Evolutionary conservation across 2,888 invertebrate genomes (phyloP).

Genomic region (Cephus pygmeus): DNA sequence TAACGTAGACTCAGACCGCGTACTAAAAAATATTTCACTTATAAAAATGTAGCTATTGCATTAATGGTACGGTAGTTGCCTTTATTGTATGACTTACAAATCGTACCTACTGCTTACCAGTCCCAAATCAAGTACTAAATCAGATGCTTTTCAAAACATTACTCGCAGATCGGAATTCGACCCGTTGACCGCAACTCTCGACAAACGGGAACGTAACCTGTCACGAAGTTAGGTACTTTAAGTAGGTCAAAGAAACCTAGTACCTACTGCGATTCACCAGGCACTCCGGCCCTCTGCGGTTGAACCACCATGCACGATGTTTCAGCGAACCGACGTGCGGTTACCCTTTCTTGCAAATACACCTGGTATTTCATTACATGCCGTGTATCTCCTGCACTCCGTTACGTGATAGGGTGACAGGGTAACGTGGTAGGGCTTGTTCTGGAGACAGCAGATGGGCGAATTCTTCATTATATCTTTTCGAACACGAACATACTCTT

Average conservation of each 20-base stretch:
- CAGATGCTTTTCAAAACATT: not conserved
- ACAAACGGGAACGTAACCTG: not conserved
- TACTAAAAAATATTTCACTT: not conserved
- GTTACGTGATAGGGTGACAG: slow-evolving; percentile 34
- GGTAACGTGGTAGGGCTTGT: not conserved
- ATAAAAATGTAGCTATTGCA: not conserved
- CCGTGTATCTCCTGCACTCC: slow-evolving; percentile 27
- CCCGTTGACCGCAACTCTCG: not conserved
- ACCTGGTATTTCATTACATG: slow-evolving; percentile 39
- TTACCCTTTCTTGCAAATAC: slow-evolving; percentile 36
- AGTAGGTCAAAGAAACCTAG: not conserved
- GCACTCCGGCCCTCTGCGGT: slow-evolving; percentile 29
- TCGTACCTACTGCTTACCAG: not conserved
- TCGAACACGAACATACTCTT: not conserved
- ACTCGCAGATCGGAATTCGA: not conserved
- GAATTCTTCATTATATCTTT: not conserved
- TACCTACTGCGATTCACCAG: slow-evolving; percentile 21
- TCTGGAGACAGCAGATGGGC: not conserved
- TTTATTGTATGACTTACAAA: not conserved
- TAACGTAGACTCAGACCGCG: not conserved
- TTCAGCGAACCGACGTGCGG: slow-evolving; percentile 39
- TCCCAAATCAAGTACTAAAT: not conserved
- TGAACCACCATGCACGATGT: slow-evolving; percentile 14
- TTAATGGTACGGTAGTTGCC: not conserved
- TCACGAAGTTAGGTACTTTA: not conserved